These are phyloP conservation scores for Liasis olivaceus DNA, from an alignment of 2,797 vertebrate species.

Conservation along the genomic window DNA sequence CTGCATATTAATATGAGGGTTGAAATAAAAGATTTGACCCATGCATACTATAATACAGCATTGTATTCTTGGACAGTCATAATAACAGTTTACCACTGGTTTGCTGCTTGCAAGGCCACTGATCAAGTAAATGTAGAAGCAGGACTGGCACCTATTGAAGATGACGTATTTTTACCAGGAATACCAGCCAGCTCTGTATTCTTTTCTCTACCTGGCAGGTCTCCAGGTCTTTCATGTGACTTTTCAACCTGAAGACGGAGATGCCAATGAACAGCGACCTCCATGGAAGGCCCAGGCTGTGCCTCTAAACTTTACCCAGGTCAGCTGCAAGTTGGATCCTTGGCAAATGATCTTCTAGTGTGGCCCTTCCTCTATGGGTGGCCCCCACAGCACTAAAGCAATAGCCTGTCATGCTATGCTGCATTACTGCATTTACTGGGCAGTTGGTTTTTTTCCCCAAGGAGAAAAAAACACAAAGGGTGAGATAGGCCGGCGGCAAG, in stretches of 20 bases:
- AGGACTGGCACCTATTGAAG: neutral
- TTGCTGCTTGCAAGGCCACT: neutral
- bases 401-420: neutral
- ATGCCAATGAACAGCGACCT: neutral
- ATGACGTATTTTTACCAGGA: neutral
- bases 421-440: neutral
- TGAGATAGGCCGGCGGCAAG: neutral
- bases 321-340: neutral
- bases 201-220: neutral
- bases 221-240: neutral
- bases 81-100: conserved; percentile 8
- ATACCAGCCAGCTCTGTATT: neutral
- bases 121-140: neutral
- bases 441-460: neutral
- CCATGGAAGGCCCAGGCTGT: no score
- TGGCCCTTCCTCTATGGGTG: neutral
- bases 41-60: neutral
- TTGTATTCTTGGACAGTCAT: neutral
- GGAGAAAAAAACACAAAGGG: neutral
- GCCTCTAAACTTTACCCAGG: no score
- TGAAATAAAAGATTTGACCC: conserved; percentile 31
- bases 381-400: neutral
- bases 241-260: neutral
- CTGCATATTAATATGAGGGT: conserved; percentile 26
- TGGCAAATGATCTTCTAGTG: neutral